Evolutionary conservation across 2,888 invertebrate genomes (phyloP), one percentile per base, ranked within the genome.

Genomic region (Polydesmus complanatus): DNA sequence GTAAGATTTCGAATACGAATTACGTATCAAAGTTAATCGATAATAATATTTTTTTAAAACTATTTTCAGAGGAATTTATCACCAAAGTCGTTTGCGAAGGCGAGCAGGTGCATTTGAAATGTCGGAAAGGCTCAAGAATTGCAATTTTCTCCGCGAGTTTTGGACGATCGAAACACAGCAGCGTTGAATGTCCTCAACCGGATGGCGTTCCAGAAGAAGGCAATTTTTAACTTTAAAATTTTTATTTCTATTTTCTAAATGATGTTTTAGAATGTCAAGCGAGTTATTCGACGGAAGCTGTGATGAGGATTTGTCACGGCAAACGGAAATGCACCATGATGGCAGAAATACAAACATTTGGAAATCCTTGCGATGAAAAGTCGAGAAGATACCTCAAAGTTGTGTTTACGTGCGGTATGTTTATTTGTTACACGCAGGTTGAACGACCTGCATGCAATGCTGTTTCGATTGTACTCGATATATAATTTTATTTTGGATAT

Each of bases 71-170:
- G 75, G 91, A 92, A 74, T 95, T 95, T 77, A 83, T 89, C 65
- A 92, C 90, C 74, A 88, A 90, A 80, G 85, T 91, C 70, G 90
- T 90, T 65, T 96, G 95, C 76, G 88, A 93, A 74, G 89, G 90
- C 72, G 88, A 92, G 70, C 83, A 86, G 69, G 82, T 94, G 70
- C 85, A 86, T 72, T 80, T 96, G 71, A 82, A 85, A 72, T 95
- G 95, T 77, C 84, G 86, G 76, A 86, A 87, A 56, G 86, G 88
- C 73, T 85, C 86, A 14, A 81, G 93, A 70, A 85, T 96, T 58
- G 93, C 92, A 60, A 85, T 96, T 71, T 93, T 89, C 78, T 91
- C 91, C 52, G 93, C 94, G 48, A 85, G 86, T 75, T 95, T 88
- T 73, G 94, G 94, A 3, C 81, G 92, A 66, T 88, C 89, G 0